These are phyloP conservation scores for Sylvietta virens DNA, from an alignment of 2,113 vertebrate genomes.

Conservation along the genomic window DNA sequence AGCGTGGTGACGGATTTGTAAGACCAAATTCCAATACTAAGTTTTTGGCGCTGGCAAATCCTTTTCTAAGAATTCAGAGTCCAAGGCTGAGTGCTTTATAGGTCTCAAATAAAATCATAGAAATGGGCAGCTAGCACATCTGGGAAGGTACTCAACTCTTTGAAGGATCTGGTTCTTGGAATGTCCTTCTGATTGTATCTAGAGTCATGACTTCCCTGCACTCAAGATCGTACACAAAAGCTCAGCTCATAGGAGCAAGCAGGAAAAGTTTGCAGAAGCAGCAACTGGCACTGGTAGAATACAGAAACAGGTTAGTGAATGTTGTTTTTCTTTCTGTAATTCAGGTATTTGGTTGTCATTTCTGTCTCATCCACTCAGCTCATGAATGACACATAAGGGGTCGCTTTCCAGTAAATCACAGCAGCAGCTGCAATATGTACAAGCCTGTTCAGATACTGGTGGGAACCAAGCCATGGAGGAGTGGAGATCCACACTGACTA, in stretches of 20 bases:
- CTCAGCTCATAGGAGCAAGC: neutral
- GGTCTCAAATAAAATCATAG: neutral
- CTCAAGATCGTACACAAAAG: neutral
- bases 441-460: slow-evolving; percentile 31
- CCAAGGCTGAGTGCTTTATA: neutral
- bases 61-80: neutral
- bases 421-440: neutral
- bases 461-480: slow-evolving; percentile 47
- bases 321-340: neutral
- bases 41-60: neutral
- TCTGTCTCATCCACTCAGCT: neutral
- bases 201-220: neutral
- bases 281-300: neutral
- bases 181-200: neutral
- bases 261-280: neutral
- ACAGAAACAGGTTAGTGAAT: neutral
- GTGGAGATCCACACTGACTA: slow-evolving; percentile 36
- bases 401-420: slow-evolving; percentile 24
- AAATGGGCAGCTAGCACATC: neutral
- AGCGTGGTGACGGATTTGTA: neutral
- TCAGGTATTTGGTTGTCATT: neutral
- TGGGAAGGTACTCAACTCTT: neutral
- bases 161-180: neutral
- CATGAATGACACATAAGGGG: neutral
- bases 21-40: neutral